Base-by-base conservation (phyloP, 2,113 vertebrate genomes). In the Ranitomeya variabilis region DNA sequence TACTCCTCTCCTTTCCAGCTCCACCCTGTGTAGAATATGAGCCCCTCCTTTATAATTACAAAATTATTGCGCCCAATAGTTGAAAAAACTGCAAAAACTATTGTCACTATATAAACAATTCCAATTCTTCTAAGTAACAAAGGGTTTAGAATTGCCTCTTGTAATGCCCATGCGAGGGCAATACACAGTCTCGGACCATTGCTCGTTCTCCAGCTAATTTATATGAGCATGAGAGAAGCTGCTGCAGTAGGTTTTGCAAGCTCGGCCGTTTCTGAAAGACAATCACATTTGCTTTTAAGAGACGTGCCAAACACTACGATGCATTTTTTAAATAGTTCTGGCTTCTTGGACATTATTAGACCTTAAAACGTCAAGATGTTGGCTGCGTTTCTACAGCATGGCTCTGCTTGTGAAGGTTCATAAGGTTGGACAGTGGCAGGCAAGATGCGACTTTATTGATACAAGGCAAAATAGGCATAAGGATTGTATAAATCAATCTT, bases 241-340 rank as follows among this genome's bases (percentile, higher is more conserved):
- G 85, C 73, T 86, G 31, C 85, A 11, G 37, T n/a, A 11, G 23
- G 12, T 87, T 80, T 19, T 80, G 86, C 86, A 87, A 80, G 76
- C 74, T 67, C 51, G 14, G 77, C 86, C 62, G 23, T 87, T 87
- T 87, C 77, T 80, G 21, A 59, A 71, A 80, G 86, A 87, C 77
- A 80, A 69, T 62, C 76, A 79, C 76, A 87, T 87, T 87, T 80
- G 62, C 86, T 87, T 71, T 80, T 69, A 69, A 67, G 51, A 80
- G 45, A 67, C n/a, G 60, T 87, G 77, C 77, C 86, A 87, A 80
- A 87, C 13, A 86, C 31, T 85, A 1, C 57, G 67, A 85, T 59
- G 74, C 73, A 78, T 66, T 60, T 86, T 85, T 79, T 86, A 86
- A 67, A 86, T 54, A 79, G 37, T 86, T 86, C 74, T 21, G 26